Base-by-base conservation (phyloP, 2,797 vertebrate genomes). In the Sebastes melanostomus region DNA sequence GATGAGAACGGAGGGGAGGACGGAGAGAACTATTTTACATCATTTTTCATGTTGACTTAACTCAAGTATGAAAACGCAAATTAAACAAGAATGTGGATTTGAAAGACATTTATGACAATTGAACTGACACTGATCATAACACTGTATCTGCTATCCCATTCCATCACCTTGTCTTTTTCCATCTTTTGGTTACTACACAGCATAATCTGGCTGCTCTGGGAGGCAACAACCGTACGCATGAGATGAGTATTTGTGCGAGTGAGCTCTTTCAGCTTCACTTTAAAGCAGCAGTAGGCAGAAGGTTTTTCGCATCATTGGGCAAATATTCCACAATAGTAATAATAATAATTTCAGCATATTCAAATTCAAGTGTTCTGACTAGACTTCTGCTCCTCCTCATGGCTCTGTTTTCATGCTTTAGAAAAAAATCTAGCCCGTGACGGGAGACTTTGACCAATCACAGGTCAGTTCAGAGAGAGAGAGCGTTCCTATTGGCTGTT, bases 21-120 rank as follows among this genome's bases (percentile, higher is more conserved):
- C 2, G 12, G 34, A 55, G n/a, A 25, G 55, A 79, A 6, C 4
- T 38, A 32, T 62, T 78, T 52, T 22, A 20, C 20, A 22, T n/a
- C 0, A 18, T 72, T 77, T 75, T 80, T 80, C 24, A 62, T 16
- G 22, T 50, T 56, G 70, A 60, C 27, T 79, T 13, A 50, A 67
- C 50, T 42, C 5, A 2, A 60, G 29, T 65, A 60, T 77, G 18
- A 76, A 54, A 69, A 74, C 50, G 22, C 9, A 62, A 58, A 46
- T 14, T 32, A 29, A 56, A 76, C 18, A 60, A 27, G 2, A 22
- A 27, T 3, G 20, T 54, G 24, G 59, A 42, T 58, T 46, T 60
- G 6, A 63, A 58, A 66, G 25, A 34, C 42, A 34, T 71, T 42
- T 34, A 24, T 8, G 55, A 60, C 30, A 25, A 12, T 29, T 34